These are phyloP conservation scores for Limenitis camilla DNA, from an alignment of 2,888 invertebrate species.

Conservation along the genomic window DNA sequence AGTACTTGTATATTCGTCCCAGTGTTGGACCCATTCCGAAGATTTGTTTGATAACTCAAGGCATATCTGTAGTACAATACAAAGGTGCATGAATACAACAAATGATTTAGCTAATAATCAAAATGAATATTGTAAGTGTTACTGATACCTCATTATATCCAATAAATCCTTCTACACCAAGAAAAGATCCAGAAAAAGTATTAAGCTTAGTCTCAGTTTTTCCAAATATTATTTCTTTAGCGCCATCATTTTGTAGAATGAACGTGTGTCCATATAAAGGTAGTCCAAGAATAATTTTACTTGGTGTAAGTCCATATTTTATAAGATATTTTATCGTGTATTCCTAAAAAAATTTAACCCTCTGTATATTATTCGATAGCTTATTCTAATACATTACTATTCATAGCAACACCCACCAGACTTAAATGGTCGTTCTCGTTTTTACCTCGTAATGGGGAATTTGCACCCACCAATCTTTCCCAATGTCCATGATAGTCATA, in stretches of 20 bases:
- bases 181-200: conserved; percentile 86
- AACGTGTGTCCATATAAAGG: conserved; percentile 91
- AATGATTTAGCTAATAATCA: background rate
- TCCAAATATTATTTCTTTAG: conserved; percentile 66
- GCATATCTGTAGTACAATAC: too few relatives aligned
- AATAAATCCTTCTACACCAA: conserved; percentile 86
- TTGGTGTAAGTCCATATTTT: conserved; percentile 80
- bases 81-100: too few relatives aligned
- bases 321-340: conserved; percentile 84
- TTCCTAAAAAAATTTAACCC: conserved; percentile 79
- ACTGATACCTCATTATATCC: conserved; percentile 91
- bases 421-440: conserved; percentile 73
- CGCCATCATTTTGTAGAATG: conserved; percentile 56
- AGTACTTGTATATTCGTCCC: conserved; percentile 78
- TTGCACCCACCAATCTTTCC: conserved; percentile 83
- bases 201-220: conserved; percentile 75
- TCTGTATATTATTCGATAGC: background rate
- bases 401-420: conserved; percentile 75
- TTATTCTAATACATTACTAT: background rate
- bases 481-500: conserved; percentile 92
- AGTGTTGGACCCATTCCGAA: conserved; percentile 78
- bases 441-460: conserved; percentile 80
- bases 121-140: background rate
- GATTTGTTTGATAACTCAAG: conserved; percentile 73
- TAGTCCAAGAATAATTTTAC: conserved; percentile 86